A percentile compares a stretch with the other conserved stretches of the same genome.
Conservation (phyloP, 2,113 vertebrate species). For the Serilophus lunatus region DNA sequence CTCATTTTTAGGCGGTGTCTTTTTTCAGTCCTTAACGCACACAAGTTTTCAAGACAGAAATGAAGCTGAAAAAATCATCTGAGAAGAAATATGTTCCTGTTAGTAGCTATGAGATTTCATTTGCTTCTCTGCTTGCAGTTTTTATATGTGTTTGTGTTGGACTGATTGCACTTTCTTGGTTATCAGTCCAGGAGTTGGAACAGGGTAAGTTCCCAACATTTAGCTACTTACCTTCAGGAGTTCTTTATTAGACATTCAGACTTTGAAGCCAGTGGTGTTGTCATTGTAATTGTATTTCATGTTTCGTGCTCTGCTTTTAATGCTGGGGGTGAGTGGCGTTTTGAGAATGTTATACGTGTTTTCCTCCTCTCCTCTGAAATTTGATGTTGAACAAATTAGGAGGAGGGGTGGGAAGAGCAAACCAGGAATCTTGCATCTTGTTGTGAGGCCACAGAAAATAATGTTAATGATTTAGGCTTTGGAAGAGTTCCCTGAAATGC, state of each 20-base stretch:
- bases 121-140: slow-evolving; percentile 42
- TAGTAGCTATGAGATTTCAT: slow-evolving; percentile 54
- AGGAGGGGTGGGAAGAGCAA: background rate
- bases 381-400: background rate
- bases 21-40: background rate
- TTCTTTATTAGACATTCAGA: background rate
- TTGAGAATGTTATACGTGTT: background rate
- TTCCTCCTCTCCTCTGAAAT: background rate
- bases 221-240: background rate
- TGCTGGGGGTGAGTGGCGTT: background rate
- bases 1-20: background rate
- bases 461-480: background rate
- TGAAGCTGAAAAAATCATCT: slow-evolving; percentile 6
- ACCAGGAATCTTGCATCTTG: background rate
- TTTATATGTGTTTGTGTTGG: slow-evolving; percentile 52
- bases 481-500: background rate
- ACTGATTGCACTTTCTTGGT: slow-evolving; percentile 70
- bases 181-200: slow-evolving; percentile 32
- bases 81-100: background rate
- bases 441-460: background rate
- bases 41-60: slow-evolving; percentile 12
- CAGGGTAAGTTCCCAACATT: slow-evolving; percentile 38
- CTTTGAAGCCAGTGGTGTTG: background rate
- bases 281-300: background rate
- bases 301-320: background rate